A percentile compares a stretch with the other conserved stretches of the same genome.
Evolutionary conservation across 2,797 vertebrate genomes (phyloP).

Genomic region (Pseudotriccus pelzelni): DNA sequence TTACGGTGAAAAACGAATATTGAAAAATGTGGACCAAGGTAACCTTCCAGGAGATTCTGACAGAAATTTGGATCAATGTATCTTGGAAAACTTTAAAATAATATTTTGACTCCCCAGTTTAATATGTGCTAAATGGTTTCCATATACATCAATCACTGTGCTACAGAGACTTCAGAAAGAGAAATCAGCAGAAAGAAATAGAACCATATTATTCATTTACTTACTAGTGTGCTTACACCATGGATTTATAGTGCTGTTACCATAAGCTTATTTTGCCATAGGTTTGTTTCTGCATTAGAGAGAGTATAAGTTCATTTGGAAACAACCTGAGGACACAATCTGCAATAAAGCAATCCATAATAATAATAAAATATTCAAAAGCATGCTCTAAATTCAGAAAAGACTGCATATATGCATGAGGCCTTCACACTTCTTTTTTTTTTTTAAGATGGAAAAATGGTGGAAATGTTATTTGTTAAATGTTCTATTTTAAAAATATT

Average conservation of each 20-base stretch:
- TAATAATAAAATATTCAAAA: constrained; percentile 20
- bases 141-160: not conserved
- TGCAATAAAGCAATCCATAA: not conserved
- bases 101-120: not conserved
- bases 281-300: not conserved
- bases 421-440: not conserved
- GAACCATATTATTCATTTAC: not conserved
- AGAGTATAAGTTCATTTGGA: not conserved
- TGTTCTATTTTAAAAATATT: constrained; percentile 36
- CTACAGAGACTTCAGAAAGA: not conserved
- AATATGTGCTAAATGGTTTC: constrained; percentile 6
- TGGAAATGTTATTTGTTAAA: constrained; percentile 23
- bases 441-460: constrained; percentile 1
- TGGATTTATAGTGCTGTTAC: not conserved
- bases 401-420: not conserved
- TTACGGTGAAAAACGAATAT: not conserved
- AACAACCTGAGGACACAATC: constrained; percentile 15
- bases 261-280: not conserved
- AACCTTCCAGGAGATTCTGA: not conserved
- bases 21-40: not conserved
- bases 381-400: not conserved
- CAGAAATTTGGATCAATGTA: not conserved
- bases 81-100: not conserved
- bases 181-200: not conserved
- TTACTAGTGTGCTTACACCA: not conserved